phyloP scores from a whole-genome alignment of 2,888 invertebrate genomes.

The Spisula subtruncata region DNA sequence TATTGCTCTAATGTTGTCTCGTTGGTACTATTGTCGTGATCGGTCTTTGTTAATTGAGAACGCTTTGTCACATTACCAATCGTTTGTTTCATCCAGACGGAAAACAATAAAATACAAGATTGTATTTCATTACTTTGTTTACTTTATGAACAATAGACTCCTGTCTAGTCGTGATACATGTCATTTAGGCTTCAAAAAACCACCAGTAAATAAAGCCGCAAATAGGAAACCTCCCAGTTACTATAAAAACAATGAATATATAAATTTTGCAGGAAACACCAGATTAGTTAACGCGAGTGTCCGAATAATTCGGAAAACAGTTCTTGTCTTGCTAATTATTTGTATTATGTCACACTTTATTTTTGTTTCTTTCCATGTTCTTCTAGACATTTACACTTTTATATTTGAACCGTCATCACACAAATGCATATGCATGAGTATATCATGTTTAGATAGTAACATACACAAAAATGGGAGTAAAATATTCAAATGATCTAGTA shows the following conservation, averaged over 20 bases:
- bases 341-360: too few relatives aligned
- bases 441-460: too few relatives aligned
- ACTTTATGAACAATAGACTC: neutral
- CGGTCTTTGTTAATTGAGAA: neutral
- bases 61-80: constrained; percentile 3
- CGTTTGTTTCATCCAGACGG: neutral
- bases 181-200: neutral
- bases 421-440: too few relatives aligned
- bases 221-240: neutral
- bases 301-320: neutral
- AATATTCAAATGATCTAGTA: too few relatives aligned
- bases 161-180: neutral
- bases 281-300: neutral
- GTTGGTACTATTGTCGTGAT: neutral
- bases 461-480: too few relatives aligned
- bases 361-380: too few relatives aligned
- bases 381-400: too few relatives aligned
- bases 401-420: too few relatives aligned
- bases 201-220: neutral
- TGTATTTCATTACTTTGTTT: neutral
- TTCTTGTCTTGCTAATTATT: neutral
- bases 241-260: neutral
- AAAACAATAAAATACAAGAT: neutral
- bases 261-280: neutral
- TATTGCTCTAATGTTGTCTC: neutral